phyloP scores from a whole-genome alignment of 2,888 invertebrate genomes.

The Apeira syringaria region DNA sequence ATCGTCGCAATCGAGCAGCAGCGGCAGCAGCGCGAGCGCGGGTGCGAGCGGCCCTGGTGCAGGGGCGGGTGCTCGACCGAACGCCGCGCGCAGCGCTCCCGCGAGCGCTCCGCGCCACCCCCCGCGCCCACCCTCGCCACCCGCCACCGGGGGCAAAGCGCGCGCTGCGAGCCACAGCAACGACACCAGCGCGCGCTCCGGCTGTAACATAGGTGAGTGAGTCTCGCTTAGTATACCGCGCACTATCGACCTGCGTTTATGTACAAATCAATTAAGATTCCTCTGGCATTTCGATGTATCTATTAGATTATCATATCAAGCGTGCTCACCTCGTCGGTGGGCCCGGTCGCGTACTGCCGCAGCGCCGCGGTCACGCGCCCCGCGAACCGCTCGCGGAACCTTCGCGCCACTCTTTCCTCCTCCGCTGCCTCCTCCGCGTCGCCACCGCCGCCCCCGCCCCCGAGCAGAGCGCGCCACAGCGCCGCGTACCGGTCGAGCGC shows the following conservation, averaged over 20 bases:
- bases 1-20: background rate
- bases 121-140: background rate
- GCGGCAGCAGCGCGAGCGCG: constrained; percentile 9
- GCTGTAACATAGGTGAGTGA: too few species aligned
- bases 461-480: constrained; percentile 19
- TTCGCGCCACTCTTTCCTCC: background rate
- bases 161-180: background rate
- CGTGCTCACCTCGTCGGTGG: background rate
- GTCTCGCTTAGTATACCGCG: too few species aligned
- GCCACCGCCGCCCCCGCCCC: background rate
- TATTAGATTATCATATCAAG: too few species aligned
- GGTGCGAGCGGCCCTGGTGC: constrained; percentile 5
- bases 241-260: too few species aligned
- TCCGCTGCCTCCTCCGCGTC: too few species aligned
- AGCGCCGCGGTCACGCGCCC: background rate
- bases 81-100: constrained; percentile 4
- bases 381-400: background rate
- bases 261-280: too few species aligned
- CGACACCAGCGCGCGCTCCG: background rate
- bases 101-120: background rate
- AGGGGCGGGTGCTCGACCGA: background rate
- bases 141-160: background rate
- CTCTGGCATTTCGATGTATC: too few species aligned
- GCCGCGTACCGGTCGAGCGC: constrained; percentile 7
- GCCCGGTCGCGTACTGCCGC: background rate